Conservation (phyloP, 2,113 vertebrate species). For the Arvicanthis niloticus region DNA sequence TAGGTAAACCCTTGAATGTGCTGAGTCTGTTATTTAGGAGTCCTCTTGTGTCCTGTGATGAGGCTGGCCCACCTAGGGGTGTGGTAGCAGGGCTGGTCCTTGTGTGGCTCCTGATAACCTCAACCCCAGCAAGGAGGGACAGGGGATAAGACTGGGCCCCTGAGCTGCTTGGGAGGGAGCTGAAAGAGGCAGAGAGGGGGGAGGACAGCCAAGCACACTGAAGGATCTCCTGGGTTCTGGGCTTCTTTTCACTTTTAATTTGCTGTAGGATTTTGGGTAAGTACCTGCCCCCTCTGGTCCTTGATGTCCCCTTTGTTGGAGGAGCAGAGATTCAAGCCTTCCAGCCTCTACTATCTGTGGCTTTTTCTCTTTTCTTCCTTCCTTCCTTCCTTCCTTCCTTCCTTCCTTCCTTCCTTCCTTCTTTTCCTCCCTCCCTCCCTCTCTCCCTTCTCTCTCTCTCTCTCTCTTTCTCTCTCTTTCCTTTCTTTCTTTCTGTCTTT, state of each 20-base stretch:
- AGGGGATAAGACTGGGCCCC: constrained; percentile 53
- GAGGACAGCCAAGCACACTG: not conserved
- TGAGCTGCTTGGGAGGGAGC: not conserved
- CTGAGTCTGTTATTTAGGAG: not conserved
- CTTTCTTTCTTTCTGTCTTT: not conserved
- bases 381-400: too few relatives aligned
- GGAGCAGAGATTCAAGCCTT: not conserved
- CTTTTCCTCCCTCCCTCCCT: not conserved
- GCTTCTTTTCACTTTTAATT: not conserved
- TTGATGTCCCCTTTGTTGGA: not conserved
- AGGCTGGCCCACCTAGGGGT: constrained; percentile 14
- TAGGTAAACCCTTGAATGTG: not conserved
- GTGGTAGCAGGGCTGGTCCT: not conserved
- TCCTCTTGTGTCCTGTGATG: not conserved
- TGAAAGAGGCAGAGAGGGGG: not conserved
- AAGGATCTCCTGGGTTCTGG: not conserved
- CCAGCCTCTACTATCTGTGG: not conserved
- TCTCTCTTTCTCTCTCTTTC: too few relatives aligned
- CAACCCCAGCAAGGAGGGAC: not conserved
- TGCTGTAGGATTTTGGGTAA: constrained; percentile 7
- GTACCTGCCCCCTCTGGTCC: constrained; percentile 3
- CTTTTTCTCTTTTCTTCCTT: not conserved
- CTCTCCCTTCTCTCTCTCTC: too few relatives aligned
- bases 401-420: not conserved
- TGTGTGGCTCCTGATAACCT: constrained; percentile 70